Evolutionary conservation across 2,888 invertebrate species (phyloP), one percentile per base, ranked within the genome.

Genomic region (Pseudococcus longispinus): DNA sequence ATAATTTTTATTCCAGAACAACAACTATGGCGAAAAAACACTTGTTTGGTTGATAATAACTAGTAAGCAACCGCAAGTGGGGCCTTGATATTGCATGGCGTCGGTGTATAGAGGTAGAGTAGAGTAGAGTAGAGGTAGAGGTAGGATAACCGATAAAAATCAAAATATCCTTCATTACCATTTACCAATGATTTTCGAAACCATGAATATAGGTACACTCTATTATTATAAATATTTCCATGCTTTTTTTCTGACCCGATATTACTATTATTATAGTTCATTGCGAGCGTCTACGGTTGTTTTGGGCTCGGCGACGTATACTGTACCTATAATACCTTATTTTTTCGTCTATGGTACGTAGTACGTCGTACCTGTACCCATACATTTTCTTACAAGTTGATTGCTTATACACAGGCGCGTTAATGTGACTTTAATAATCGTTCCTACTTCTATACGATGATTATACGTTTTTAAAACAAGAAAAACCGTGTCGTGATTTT

Each of bases 111-210:
- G 37, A 46, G 37, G 65, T 51, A 51, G 51, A 3, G 8, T n/a
- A n/a, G n/a, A n/a, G n/a, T n/a, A n/a, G 15, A 3, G 37, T 51
- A 18, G 51, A 13, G 4, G 51, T 5, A 3, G 5, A 18, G 11
- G 65, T 65, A 26, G 51, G 51, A 51, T 65, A 65, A 23, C 65
- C 83, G 55, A 83, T 83, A 83, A 83, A 83, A 83, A 83, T 83
- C 83, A 83, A 83, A 83, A 83, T 83, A 83, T 46, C 83, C 55
- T 83, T 83, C 83, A 83, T 83, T 83, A 83, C 83, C 83, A 83
- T 83, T 83, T 83, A 83, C 83, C 83, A 83, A 51, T 83, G 83
- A 44, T 83, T 29, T 46, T 83, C 46, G 37, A 15, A 83, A 46
- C 26, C 42, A 23, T 42, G 20, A 51, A 55, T 83, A 83, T 83